Evolutionary conservation across 1,140 invertebrate genomes (phyloP).

Genomic region (Drosophila malerkotliana): DNA sequence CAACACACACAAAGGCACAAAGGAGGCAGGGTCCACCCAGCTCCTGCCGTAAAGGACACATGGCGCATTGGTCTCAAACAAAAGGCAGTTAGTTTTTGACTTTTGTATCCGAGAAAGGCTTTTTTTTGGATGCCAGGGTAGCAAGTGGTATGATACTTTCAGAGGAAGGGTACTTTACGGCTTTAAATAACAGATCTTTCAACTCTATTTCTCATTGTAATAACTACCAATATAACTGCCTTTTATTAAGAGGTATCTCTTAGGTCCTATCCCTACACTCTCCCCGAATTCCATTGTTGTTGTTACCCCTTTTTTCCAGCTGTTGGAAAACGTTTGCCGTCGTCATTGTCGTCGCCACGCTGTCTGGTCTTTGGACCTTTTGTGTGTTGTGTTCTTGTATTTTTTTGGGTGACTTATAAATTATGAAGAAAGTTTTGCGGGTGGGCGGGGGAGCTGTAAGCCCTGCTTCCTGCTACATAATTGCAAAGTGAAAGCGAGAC

Average conservation of each 20-base stretch:
- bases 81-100: slow-evolving; percentile 77
- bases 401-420: slow-evolving; percentile 65
- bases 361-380: slow-evolving; percentile 63
- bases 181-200: too few relatives aligned
- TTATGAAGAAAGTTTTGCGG: slow-evolving; percentile 68
- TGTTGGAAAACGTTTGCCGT: slow-evolving; percentile 52
- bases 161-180: too few relatives aligned
- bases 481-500: slow-evolving; percentile 45
- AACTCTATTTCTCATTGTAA: too few relatives aligned
- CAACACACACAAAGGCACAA: background rate
- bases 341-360: slow-evolving; percentile 67
- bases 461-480: slow-evolving; percentile 54
- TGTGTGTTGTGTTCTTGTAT: slow-evolving; percentile 37
- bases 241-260: background rate
- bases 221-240: too few relatives aligned
- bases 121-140: slow-evolving; percentile 21
- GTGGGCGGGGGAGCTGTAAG: background rate
- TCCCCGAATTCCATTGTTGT: slow-evolving; percentile 13
- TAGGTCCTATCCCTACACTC: background rate
- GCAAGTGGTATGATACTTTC: background rate
- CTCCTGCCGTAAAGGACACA: slow-evolving; percentile 65
- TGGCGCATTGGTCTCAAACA: slow-evolving; percentile 71
- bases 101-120: slow-evolving; percentile 46
- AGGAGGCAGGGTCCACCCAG: slow-evolving; percentile 19
- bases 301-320: slow-evolving; percentile 62